phyloP scores from a whole-genome alignment of 2,888 invertebrate genomes.

The Lissonota sp. region DNA sequence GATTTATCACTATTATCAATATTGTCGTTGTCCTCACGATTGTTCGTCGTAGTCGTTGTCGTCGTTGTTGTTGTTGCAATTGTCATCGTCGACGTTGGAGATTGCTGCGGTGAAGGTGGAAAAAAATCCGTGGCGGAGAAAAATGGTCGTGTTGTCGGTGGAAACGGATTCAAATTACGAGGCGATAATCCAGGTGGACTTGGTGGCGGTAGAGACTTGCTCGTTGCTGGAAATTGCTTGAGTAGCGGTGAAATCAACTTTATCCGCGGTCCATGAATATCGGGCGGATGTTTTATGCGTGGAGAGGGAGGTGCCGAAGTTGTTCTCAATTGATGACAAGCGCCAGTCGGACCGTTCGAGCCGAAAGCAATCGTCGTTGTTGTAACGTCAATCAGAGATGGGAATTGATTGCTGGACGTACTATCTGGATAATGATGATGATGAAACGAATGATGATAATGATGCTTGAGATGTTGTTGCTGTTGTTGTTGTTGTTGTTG shows the following conservation, averaged over 20 bases:
- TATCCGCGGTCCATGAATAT: conserved; percentile 87
- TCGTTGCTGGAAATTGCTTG: conserved; percentile 86
- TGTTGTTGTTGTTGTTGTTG: conserved; percentile 70
- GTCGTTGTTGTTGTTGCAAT: background rate
- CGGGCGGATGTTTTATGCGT: conserved; percentile 89
- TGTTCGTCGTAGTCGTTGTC: background rate
- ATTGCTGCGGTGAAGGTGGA: background rate
- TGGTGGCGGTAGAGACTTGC: conserved; percentile 85
- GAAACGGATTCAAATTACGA: conserved; percentile 64
- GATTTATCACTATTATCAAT: background rate
- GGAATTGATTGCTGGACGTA: conserved; percentile 35
- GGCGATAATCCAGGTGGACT: conserved; percentile 80
- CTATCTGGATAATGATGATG: conserved; percentile 17
- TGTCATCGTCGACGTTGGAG: background rate
- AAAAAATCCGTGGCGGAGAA: conserved; percentile 35
- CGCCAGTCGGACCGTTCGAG: background rate
- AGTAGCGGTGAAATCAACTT: conserved; percentile 86
- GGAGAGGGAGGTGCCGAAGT: conserved; percentile 92
- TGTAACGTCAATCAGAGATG: conserved; percentile 79
- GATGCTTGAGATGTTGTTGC: conserved; percentile 61
- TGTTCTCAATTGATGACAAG: conserved; percentile 85
- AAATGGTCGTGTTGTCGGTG: conserved; percentile 32
- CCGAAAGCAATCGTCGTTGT: conserved; percentile 84
- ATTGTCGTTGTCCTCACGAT: background rate
- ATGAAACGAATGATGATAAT: conserved; percentile 50